These are phyloP conservation scores for Ailurus styani DNA, from an alignment of 2,113 vertebrate species.

Conservation along the genomic window DNA sequence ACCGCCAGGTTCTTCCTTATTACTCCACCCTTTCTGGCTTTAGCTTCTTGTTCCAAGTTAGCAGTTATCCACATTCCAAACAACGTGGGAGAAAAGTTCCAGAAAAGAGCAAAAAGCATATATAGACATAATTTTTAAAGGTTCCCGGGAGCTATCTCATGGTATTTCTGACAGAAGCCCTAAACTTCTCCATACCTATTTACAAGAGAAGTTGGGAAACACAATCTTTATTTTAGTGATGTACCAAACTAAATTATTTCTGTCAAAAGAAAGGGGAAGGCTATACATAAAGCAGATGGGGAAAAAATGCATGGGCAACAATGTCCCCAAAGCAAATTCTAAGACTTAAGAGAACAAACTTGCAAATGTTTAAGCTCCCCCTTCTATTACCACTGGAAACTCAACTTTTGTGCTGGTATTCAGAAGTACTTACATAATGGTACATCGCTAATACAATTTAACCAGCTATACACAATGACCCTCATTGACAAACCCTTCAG, in stretches of 20 bases:
- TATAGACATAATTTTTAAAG: fast-evolving
- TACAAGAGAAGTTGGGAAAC: neutral
- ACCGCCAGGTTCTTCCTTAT: neutral
- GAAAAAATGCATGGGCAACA: too few species aligned
- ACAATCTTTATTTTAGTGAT: neutral
- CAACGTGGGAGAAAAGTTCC: neutral
- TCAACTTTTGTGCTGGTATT: neutral
- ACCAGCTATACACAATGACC: neutral
- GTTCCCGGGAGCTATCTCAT: neutral
- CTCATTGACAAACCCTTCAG: neutral
- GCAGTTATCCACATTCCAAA: neutral
- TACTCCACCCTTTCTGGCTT: neutral
- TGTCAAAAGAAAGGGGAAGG: neutral
- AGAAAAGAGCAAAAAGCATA: neutral
- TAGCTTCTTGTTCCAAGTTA: too few species aligned
- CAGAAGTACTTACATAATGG: neutral
- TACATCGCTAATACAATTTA: neutral
- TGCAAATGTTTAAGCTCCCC: neutral
- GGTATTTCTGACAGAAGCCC: neutral
- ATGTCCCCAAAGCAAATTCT: neutral
- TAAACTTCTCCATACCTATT: neutral
- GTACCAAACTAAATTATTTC: neutral
- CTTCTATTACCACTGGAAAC: neutral
- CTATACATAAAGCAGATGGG: neutral
- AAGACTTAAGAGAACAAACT: neutral